Base-by-base conservation (phyloP, 2,797 vertebrate species). In the Astyanax mexicanus region DNA sequence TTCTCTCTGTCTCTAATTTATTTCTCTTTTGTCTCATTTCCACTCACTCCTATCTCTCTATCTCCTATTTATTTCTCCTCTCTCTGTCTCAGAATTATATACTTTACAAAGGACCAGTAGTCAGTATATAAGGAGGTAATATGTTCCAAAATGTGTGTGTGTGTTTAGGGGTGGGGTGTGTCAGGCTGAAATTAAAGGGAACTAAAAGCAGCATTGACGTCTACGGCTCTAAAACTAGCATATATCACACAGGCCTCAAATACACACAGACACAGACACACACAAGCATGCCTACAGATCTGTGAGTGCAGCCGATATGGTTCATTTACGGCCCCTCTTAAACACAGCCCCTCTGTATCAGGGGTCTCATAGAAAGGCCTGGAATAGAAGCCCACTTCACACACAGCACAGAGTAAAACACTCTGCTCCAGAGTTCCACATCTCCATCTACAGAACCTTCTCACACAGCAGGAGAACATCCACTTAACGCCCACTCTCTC, bases 171-270 rank as follows among this genome's bases (percentile, higher is more conserved):
- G 71, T 71, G 71, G 60, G 78, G 78, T 57, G 78, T 80, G 78
- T 75, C 78, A 68, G 52, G 52, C 52, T 75, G 57, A 80, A 77
- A 80, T 80, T 80, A 80, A 75, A 80, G 78, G 80, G 78, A 42
- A 49, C 74, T 72, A 80, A 80, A 75, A 75, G 69, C 52, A 65
- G 72, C 78, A 71, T 61, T 80, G 78, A 80, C 73, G 78, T 80
- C 68, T 47, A 57, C 40, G 45, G 13, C 51, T 72, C 51, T 75
- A 71, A 80, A 71, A 70, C 60, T 25, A 71, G 72, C 44, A 75
- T 75, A 69, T 66, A 71, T 79, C 72, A 62, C 61, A 70, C 58
- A 40, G 19, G 52, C 60, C 70, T 66, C 64, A 72, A 66, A 79
- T 49, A 69, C 45, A 44, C 47, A 49, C 47, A 29, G 77, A 54